Evolutionary conservation across 2,113 vertebrate genomes (phyloP), one percentile per base, ranked within the genome.

Genomic region (Ctenodactylus gundi): DNA sequence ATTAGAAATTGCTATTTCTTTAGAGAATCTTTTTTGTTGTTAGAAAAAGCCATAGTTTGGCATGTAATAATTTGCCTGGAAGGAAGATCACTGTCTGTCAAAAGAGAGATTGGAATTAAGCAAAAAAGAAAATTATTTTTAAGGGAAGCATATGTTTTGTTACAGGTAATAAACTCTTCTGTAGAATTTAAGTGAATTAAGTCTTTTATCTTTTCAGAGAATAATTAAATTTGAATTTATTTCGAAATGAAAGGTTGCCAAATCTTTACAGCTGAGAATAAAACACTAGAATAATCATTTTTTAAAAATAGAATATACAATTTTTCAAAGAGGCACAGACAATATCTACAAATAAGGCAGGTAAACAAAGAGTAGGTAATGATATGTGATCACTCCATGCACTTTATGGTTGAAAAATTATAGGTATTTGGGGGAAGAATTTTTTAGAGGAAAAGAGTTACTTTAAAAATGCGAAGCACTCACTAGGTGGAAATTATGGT

Each of bases 211-310:
- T 84, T 90, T 80, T 87, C 62, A 94, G 9, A 65, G 17, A 89
- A 46, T 53, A 77, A 90, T 81, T 85, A 90, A 72, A 88, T 92
- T 46, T 57, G 7, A 88, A 73, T 67, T 90, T 87, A 73, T 65
- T 76, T 93, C 82, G 6, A 18, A 88, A 9, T 60, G 1, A 64
- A 88, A 70, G 25, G 5, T 78, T 82, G 44, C 5, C 8, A 20
- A 60, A 87, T 60, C 34, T 84, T 9, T 87, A 44, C 36, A 68
- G 20, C 6, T 67, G 1, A 6, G 18, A 70, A 51, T 46, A 41
- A 86, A 88, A 62, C 4, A 41, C 29, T 20, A 76, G 7, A 77
- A 34, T 7, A 57, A 75, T 36, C 29, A 6, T 85, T 60, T 85
- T 60, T 82, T 44, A 20, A 55, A 89, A 83, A 44, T 49, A 72